Base-by-base conservation (phyloP, 2,797 vertebrate species). In the Chelon labrosus region DNA sequence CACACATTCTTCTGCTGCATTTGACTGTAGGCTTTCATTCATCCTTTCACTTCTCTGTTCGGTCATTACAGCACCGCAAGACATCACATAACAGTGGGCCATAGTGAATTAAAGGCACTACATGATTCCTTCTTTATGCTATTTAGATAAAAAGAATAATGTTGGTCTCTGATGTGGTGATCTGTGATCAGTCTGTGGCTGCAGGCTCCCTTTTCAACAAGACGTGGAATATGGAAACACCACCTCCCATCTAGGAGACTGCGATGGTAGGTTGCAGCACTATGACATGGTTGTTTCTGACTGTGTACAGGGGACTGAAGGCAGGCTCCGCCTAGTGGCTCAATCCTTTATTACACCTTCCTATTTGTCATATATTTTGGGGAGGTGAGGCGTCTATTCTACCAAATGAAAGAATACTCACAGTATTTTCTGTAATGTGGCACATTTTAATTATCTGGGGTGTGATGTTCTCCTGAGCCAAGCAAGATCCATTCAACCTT, bases 211-310 rank as follows among this genome's bases (percentile, higher is more conserved):
- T 41, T 98, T 98, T 46, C 96, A 98, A 83, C 98, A 99, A 92
- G 97, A 99, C 42, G 93, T 98, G 44, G 90, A 94, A 0, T 96
- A 96, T 20, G 93, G 95, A 77, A 97, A 96, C 92, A 96, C 95
- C 0, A 97, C 95, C 0, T 94, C 96, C 39, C 95, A 96, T 79
- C 92, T 99, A 59, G 97, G 96, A 66, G 97, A 98, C 91, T 99
- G 98, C 50, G 96, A 97, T 62, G 97, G 98, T 99, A 88, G 91
- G 97, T 90, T 90, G 86, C 88, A 86, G 83, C 77, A 89, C 53
- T 68, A 59, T 76, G 83, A 83, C 83, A 87, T 77, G 70, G 77
- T 84, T 58, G 75, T 76, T 64, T 63, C 47, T 77, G 53, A 10
- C 38, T 75, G 53, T 25, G 64, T n/a, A 10, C 22, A 35, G 64